phyloP scores from a whole-genome alignment of 2,797 vertebrate species.

The Coranthus polyacanthus region DNA sequence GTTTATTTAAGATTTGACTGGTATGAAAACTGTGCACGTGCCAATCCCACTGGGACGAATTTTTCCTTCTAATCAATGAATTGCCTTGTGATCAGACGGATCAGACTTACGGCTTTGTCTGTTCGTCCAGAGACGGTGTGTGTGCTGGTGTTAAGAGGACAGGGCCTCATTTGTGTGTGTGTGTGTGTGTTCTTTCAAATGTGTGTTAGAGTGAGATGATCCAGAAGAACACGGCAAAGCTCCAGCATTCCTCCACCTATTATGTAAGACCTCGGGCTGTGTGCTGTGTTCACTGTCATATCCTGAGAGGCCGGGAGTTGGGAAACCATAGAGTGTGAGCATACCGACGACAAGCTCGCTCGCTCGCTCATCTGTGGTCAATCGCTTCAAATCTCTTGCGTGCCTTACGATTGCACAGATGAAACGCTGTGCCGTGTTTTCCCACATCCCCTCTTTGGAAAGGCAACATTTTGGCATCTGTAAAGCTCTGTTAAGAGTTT shows the following conservation, averaged over 20 bases:
- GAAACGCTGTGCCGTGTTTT: too few species aligned
- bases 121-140: conserved; percentile 15
- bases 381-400: not conserved
- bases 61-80: not conserved
- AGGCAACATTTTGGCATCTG: not conserved
- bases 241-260: conserved; percentile 79
- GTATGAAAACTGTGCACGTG: too few species aligned
- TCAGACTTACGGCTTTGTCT: not conserved
- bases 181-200: not conserved
- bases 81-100: not conserved
- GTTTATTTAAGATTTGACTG: too few species aligned
- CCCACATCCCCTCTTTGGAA: not conserved
- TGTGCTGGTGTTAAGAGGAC: conserved; percentile 4
- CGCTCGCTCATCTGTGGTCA: not conserved
- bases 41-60: too few species aligned
- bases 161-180: conserved; percentile 44
- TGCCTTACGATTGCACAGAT: not conserved
- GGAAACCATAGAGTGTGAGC: not conserved
- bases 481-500: not conserved
- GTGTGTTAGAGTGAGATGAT: conserved; percentile 46
- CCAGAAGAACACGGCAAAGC: conserved; percentile 55
- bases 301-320: conserved; percentile 31
- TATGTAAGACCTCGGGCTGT: conserved; percentile 68
- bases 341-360: not conserved
- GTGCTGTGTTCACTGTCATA: conserved; percentile 11